Percentiles rank a stretch among this genome's conserved stretches.
These are phyloP conservation scores for Hemicordylus capensis DNA, from an alignment of 2,113 vertebrate species.

Conservation along the genomic window DNA sequence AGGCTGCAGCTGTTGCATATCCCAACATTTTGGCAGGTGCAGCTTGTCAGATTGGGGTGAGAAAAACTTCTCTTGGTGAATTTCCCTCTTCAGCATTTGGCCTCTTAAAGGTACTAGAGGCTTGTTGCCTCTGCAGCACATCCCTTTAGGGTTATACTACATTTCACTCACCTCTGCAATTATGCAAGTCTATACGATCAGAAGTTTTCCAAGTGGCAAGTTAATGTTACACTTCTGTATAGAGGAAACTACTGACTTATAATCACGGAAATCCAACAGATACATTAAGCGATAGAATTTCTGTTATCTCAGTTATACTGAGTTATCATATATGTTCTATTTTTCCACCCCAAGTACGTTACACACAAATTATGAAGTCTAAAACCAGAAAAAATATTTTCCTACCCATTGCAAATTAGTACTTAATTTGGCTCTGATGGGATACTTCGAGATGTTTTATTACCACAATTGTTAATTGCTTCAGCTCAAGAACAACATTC, in stretches of 20 bases:
- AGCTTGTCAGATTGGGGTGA: background rate
- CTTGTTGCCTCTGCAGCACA: background rate
- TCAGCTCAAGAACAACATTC: constrained; percentile 13
- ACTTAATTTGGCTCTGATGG: background rate
- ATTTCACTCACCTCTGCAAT: background rate
- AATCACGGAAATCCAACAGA: background rate
- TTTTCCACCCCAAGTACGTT: background rate
- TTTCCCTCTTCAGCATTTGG: background rate
- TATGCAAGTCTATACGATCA: background rate
- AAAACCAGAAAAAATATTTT: constrained; percentile 23
- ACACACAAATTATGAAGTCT: constrained; percentile 2
- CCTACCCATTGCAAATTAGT: constrained; percentile 19
- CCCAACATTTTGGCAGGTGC: background rate
- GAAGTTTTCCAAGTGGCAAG: background rate
- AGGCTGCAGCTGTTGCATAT: no score
- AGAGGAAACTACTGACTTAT: background rate
- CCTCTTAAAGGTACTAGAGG: no score
- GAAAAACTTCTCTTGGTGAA: background rate
- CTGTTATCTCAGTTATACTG: background rate
- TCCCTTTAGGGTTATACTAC: background rate
- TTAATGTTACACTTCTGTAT: background rate
- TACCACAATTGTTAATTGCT: constrained; percentile 30
- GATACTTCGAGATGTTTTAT: constrained; percentile 28
- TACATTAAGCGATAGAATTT: background rate
- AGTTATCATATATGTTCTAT: no score